These are phyloP conservation scores for Labeo calbasu DNA, from an alignment of 2,797 vertebrate genomes.

Conservation along the genomic window DNA sequence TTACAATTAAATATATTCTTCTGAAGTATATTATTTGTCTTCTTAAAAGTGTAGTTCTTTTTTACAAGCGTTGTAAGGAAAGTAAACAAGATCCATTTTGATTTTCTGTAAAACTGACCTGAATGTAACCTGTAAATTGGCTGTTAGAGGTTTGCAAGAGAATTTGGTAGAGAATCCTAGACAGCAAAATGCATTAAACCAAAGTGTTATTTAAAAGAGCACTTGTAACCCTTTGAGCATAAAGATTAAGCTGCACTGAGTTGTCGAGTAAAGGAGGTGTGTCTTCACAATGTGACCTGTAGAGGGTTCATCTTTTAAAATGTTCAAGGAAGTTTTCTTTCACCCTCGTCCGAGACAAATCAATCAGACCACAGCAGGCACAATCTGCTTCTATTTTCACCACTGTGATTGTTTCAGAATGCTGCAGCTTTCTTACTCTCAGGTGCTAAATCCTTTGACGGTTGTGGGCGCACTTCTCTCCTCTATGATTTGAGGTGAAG, in stretches of 20 bases:
- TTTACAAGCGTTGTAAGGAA: not conserved
- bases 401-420: slow-evolving; percentile 44
- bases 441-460: slow-evolving; percentile 44
- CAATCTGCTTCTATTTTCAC: slow-evolving; percentile 44
- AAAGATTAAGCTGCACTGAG: not conserved
- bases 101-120: not conserved
- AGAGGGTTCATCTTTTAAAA: slow-evolving; percentile 25
- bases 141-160: not conserved
- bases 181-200: not conserved
- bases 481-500: slow-evolving; percentile 47
- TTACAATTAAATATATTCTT: not conserved
- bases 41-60: not conserved
- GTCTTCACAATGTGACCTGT: not conserved
- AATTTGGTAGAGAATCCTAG: not conserved
- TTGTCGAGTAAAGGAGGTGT: not conserved
- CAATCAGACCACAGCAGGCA: slow-evolving; percentile 37
- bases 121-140: not conserved
- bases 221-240: not conserved
- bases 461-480: slow-evolving; percentile 37
- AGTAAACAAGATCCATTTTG: not conserved
- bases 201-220: not conserved
- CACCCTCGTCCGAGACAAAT: slow-evolving; percentile 30
- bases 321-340: slow-evolving; percentile 29
- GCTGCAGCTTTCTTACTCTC: slow-evolving; percentile 19
- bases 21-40: not conserved